Base-by-base conservation (phyloP, 1,140 invertebrate genomes). In the Eumeta japonica region DNA sequence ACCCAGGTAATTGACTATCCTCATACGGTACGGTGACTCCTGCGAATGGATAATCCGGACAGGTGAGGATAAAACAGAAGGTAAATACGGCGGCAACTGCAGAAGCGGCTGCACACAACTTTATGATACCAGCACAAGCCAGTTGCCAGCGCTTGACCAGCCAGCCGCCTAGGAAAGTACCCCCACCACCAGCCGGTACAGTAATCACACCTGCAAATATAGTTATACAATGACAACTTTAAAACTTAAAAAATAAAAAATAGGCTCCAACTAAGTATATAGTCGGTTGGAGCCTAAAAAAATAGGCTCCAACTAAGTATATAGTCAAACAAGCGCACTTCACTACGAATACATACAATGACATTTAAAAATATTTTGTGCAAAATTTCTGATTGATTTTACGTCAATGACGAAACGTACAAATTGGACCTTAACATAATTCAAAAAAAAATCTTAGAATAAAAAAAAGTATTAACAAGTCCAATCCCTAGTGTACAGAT, bases 91-190 rank as follows among this genome's bases (percentile, higher is more conserved):
- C 77, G 1, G 82, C 80, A 1, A 83, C 43, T 5, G 79, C 52
- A 0, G 85, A 83, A 20, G 81, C 70, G 2, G 80, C 55, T 0
- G 88, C 68, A 52, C 87, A 90, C 43, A 90, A 77, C 56, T 84
- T 85, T 20, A 91, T 80, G 42, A 90, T 90, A n/a, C 84, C 86
- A 0, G 80, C 77, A 42, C 87, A 86, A 10, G 79, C 68, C n/a
- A 91, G 60, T 18, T 83, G 80, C 53, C 84, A 83, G 20, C 80
- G 79, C 64, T 90, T 90, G 13, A 90, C 83, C 36, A 91, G 58
- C 62, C 86, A 90, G 2, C 89, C 89, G 18, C 90, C 89, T 1
- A 88, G 55, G 52, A 91, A 89, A 3, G 88, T 90, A 10, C 87
- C 89, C 1, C 87, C 86, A 2, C 83, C 82, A 0, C 86, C 87